Evolutionary conservation across 2,888 invertebrate species (phyloP), one percentile per base, ranked within the genome.

Genomic region (Lottia gigantea): DNA sequence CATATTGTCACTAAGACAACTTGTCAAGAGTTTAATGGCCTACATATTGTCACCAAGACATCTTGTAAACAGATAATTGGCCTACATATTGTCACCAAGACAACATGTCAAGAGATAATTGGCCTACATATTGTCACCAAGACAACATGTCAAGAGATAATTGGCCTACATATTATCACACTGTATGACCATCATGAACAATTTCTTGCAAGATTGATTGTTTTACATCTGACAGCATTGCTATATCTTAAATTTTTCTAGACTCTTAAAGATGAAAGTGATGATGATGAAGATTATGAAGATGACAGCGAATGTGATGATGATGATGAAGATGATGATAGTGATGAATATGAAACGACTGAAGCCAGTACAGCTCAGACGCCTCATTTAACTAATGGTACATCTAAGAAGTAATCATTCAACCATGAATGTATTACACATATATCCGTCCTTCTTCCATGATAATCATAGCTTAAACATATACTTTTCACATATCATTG

Each of bases 261-360:
- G 76, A 71, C 73, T 19, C 65, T 75, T 61, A 68, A 78, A 23
- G 75, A 74, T 76, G 78, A 75, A 62, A 74, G 71, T 62, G 78
- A 76, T 40, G 75, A 79, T 25, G 72, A 77, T 31, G 76, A 78
- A 64, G 78, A 78, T 19, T 73, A 74, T n/a, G 76, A 77, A 16
- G 76, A 76, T 63, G 76, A 78, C 46, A 76, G 77, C 11, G 78
- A 78, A 25, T 76, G 77, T 55, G 76, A 78, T 62, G 78, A 81
- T 12, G 80, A 79, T 40, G 81, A 81, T 40, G 76, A 75, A 12
- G 78, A 79, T n/a, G 77, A 77, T 62, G 76, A 78, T 0, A 71
- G 72, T 62, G 76, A 77, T 31, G 76, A 77, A 14, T 74, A 79
- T 71, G 73, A 74, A 63, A 67, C 70, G 16, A 77, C 75, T 62